These are phyloP conservation scores for Aethes cnicana DNA, from an alignment of 2,888 invertebrate genomes.

Conservation along the genomic window DNA sequence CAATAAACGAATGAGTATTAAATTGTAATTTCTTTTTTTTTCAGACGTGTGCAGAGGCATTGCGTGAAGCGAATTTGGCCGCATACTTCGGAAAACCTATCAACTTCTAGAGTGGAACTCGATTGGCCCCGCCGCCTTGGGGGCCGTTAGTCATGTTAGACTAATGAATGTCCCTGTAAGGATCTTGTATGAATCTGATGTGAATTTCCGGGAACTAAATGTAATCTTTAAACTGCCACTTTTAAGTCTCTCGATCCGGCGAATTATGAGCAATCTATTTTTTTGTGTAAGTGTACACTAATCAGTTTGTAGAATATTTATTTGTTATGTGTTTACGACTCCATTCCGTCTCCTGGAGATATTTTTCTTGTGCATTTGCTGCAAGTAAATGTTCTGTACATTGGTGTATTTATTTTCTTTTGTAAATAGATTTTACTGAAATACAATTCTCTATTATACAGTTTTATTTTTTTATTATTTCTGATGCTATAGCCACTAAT, in stretches of 20 bases:
- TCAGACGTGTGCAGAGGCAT: slow-evolving; percentile 98
- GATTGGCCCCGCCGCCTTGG: not conserved
- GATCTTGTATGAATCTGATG: slow-evolving; percentile 74
- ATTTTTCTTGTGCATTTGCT: slow-evolving; percentile 54
- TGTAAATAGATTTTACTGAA: slow-evolving; percentile 71
- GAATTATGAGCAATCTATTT: too few species aligned
- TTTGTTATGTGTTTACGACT: slow-evolving; percentile 42
- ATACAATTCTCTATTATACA: slow-evolving; percentile 42
- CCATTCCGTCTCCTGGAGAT: slow-evolving; percentile 56
- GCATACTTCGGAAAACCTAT: slow-evolving; percentile 98
- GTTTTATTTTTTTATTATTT: slow-evolving; percentile 12
- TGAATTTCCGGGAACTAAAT: slow-evolving; percentile 33
- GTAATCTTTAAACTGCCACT: slow-evolving; percentile 20
- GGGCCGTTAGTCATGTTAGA: slow-evolving; percentile 40
- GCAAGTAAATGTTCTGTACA: slow-evolving; percentile 55
- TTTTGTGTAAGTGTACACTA: slow-evolving; percentile 1
- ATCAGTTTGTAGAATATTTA: slow-evolving; percentile 26
- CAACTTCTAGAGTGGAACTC: slow-evolving; percentile 89
- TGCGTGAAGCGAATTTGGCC: slow-evolving; percentile 97
- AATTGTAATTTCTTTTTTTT: slow-evolving; percentile 45
- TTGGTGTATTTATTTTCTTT: slow-evolving; percentile 67
- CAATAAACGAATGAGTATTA: too few species aligned
- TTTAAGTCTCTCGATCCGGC: not conserved
- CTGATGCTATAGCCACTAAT: too few species aligned
- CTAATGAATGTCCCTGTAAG: slow-evolving; percentile 48